Conservation (phyloP, 2,888 invertebrate genomes). For the Aquatica leii region DNA sequence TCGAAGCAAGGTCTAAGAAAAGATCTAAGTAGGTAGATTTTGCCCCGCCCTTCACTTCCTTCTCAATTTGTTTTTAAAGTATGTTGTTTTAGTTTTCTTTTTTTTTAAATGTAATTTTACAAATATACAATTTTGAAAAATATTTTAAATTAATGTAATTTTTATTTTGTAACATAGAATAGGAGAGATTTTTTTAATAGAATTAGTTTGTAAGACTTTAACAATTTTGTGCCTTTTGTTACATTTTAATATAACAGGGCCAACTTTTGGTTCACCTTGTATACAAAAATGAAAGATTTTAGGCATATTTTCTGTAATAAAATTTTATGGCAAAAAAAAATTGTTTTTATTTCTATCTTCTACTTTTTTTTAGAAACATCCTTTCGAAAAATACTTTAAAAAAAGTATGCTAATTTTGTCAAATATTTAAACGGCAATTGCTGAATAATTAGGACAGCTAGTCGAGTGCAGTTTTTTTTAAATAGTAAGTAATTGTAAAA, state of each 20-base stretch:
- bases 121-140: background rate
- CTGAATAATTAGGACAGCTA: too few relatives aligned
- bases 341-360: too few relatives aligned
- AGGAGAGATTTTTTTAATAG: background rate
- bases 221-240: slow-evolving; percentile 9
- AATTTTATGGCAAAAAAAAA: background rate
- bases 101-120: slow-evolving; percentile 5
- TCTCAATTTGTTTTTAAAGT: background rate
- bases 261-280: background rate
- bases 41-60: background rate
- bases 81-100: background rate
- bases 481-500: too few relatives aligned
- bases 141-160: background rate
- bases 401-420: too few relatives aligned
- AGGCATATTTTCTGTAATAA: slow-evolving; percentile 11
- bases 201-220: slow-evolving; percentile 7
- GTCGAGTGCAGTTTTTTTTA: too few relatives aligned
- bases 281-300: background rate
- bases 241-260: slow-evolving; percentile 2
- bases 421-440: too few relatives aligned
- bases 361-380: too few relatives aligned
- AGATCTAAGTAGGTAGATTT: background rate
- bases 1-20: slow-evolving; percentile 3
- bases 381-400: too few relatives aligned
- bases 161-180: background rate